Evolutionary conservation across 2,113 vertebrate genomes (phyloP).

Genomic region (Oostethus manadensis): DNA sequence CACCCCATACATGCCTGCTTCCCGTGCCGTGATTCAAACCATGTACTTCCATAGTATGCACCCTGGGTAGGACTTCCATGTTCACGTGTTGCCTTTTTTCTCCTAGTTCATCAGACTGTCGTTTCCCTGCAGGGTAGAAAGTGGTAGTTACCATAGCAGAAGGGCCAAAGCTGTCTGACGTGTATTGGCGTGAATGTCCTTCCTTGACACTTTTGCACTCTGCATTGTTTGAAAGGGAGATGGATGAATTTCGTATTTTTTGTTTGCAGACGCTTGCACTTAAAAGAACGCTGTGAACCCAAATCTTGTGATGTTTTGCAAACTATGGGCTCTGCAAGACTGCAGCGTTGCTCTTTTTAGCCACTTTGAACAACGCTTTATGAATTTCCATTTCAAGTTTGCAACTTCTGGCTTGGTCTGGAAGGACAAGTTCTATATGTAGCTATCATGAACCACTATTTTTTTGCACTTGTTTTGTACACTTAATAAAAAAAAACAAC

Average conservation of each 20-base stretch:
- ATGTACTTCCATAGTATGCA: slow-evolving; percentile 53
- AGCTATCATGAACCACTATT: slow-evolving; percentile 67
- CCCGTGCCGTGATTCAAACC: slow-evolving; percentile 18
- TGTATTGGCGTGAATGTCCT: slow-evolving; percentile 43
- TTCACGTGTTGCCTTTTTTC: slow-evolving; percentile 12
- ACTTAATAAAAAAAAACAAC: slow-evolving; percentile 70
- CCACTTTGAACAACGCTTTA: slow-evolving; percentile 35
- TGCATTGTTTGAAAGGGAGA: slow-evolving; percentile 51
- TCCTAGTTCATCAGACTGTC: slow-evolving; percentile 9
- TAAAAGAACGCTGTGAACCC: slow-evolving; percentile 57
- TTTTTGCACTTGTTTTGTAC: slow-evolving; percentile 80
- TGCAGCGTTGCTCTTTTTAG: slow-evolving; percentile 37
- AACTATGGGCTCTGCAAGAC: slow-evolving; percentile 40
- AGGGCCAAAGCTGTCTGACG: slow-evolving; percentile 49
- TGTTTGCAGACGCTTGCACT: slow-evolving; percentile 47
- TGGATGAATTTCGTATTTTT: slow-evolving; percentile 33
- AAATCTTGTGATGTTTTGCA: slow-evolving; percentile 42
- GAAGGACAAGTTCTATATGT: slow-evolving; percentile 56
- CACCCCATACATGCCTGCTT: too few species aligned
- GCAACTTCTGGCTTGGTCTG: slow-evolving; percentile 49
- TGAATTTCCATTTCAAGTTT: slow-evolving; percentile 45
- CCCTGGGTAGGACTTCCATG: slow-evolving; percentile 4
- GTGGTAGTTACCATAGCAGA: slow-evolving; percentile 26
- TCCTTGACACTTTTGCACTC: slow-evolving; percentile 46
- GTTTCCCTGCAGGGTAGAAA: slow-evolving; percentile 16